Conservation (phyloP, 2,888 invertebrate genomes). For the Diarsia brunnea region DNA sequence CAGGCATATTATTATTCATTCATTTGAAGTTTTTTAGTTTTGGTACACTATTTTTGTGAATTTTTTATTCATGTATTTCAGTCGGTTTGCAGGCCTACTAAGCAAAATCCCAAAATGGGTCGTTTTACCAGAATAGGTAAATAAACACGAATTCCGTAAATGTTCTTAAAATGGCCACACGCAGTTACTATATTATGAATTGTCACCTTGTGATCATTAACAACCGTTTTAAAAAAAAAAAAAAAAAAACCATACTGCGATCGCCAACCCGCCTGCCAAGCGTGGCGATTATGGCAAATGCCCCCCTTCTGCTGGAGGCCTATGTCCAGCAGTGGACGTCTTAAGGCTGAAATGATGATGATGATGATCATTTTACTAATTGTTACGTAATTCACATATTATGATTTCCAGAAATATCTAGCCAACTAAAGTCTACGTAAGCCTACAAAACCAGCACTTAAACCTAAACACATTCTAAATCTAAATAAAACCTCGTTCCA, state of each 20-base stretch:
- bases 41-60: not conserved
- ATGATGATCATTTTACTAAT: not conserved
- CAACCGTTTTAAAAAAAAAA: no score
- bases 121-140: not conserved
- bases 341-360: no score
- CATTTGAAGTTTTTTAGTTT: not conserved
- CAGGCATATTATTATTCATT: no score
- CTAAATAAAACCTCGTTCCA: conserved; percentile 46
- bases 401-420: not conserved
- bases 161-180: no score
- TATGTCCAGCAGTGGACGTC: no score
- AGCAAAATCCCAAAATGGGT: not conserved
- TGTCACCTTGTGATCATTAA: not conserved
- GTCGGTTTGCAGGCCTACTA: not conserved
- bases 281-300: no score
- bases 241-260: no score
- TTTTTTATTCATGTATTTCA: not conserved
- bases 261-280: no score
- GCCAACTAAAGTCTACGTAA: not conserved
- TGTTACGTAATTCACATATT: not conserved
- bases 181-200: no score
- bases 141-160: no score
- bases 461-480: conserved; percentile 31
- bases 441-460: not conserved
- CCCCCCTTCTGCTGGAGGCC: no score